Percentiles rank a stretch among this genome's conserved stretches.
Evolutionary conservation across 2,797 vertebrate species (phyloP).

Genomic region (Natrix natrix): DNA sequence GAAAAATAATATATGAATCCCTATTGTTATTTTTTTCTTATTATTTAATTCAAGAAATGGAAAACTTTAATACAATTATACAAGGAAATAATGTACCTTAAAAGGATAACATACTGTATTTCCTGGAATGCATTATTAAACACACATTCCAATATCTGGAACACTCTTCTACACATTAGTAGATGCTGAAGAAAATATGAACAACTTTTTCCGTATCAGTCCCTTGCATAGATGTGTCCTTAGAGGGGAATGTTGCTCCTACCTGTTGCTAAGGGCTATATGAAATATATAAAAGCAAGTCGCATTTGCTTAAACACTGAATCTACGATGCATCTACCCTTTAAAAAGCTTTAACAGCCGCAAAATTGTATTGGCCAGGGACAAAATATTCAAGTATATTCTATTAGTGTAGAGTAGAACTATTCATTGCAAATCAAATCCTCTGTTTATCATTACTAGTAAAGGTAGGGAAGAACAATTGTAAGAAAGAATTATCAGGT

Average conservation of each 20-base stretch:
- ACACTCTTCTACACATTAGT: neutral
- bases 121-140: constrained; percentile 7
- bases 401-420: neutral
- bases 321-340: constrained; percentile 47
- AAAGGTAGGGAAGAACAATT: neutral
- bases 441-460: neutral
- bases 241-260: constrained; percentile 42
- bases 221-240: neutral
- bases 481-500: neutral
- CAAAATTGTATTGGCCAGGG: neutral
- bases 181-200: neutral
- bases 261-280: constrained; percentile 31
- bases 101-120: constrained; percentile 3
- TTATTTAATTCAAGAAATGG: constrained; percentile 12
- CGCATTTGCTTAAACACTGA: constrained; percentile 16
- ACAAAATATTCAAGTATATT: neutral
- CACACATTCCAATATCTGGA: constrained; percentile 19
- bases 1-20: neutral
- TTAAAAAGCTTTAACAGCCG: constrained; percentile 20
- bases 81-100: constrained; percentile 16
- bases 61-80: neutral
- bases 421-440: neutral
- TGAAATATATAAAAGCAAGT: constrained; percentile 44
- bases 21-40: neutral
- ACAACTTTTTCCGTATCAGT: constrained; percentile 8